phyloP scores from a whole-genome alignment of 2,797 vertebrate species.

The Enteromius radiatus region DNA sequence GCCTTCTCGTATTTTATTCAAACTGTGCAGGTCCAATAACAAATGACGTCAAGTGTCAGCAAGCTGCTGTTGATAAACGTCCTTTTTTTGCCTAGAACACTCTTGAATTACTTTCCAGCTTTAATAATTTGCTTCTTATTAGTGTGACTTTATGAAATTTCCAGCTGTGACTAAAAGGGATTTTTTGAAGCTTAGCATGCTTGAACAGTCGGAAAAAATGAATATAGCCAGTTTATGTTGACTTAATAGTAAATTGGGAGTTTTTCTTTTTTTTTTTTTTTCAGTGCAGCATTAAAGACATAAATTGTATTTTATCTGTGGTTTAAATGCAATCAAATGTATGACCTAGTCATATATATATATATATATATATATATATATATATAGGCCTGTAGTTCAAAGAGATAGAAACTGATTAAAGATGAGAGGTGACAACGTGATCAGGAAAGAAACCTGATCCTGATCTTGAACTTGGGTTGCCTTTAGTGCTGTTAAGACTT shows the following conservation, averaged over 20 bases:
- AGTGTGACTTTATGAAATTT: neutral
- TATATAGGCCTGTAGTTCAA: neutral
- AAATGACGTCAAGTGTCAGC: slow-evolving; percentile 33
- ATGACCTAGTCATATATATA: neutral
- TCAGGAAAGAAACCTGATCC: neutral
- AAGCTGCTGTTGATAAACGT: slow-evolving; percentile 18
- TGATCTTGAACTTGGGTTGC: neutral
- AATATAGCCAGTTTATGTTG: neutral
- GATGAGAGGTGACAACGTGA: neutral
- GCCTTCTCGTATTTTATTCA: slow-evolving; percentile 49
- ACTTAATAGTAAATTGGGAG: neutral
- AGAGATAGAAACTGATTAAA: neutral
- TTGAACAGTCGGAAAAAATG: neutral
- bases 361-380: no score
- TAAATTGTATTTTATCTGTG: neutral
- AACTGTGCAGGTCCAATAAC: slow-evolving; percentile 36
- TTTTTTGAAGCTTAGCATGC: neutral
- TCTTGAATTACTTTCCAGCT: slow-evolving; percentile 18
- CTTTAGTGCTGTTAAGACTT: neutral
- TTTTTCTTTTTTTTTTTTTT: neutral
- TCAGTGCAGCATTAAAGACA: neutral
- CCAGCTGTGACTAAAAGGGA: neutral
- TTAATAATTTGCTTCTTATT: neutral
- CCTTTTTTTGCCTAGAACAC: neutral
- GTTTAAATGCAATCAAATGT: neutral